These are phyloP conservation scores for Hippopotamyrus pictus DNA, from an alignment of 2,797 vertebrate genomes.

Conservation along the genomic window DNA sequence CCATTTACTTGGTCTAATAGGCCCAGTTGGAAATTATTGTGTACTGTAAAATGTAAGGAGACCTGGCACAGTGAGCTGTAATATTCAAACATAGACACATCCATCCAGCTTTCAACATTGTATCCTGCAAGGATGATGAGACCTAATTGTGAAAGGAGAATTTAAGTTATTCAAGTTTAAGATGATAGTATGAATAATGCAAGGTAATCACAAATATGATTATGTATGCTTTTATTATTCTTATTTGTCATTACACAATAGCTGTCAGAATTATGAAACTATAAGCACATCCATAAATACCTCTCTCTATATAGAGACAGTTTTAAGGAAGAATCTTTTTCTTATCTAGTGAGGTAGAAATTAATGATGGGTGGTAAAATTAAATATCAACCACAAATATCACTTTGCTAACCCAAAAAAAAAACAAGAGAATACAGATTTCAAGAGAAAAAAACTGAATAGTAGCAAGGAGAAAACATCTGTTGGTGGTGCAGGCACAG, in stretches of 20 bases:
- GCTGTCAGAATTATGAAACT: slow-evolving; percentile 6
- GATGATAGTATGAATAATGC: neutral
- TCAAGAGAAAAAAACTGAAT: neutral
- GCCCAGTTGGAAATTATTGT: neutral
- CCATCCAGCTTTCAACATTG: neutral
- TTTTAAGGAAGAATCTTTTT: neutral
- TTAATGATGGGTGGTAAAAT: slow-evolving; percentile 6
- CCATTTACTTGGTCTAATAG: neutral
- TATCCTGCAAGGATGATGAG: neutral
- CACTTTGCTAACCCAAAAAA: neutral
- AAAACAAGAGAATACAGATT: neutral
- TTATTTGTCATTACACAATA: neutral
- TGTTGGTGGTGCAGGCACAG: neutral
- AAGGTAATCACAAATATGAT: neutral
- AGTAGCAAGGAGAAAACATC: neutral
- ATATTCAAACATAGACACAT: neutral
- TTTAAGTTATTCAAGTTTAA: neutral
- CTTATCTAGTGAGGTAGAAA: slow-evolving; percentile 18
- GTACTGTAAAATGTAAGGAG: neutral
- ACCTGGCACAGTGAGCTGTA: neutral
- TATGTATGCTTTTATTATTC: neutral
- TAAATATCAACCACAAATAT: neutral
- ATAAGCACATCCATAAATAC: slow-evolving; percentile 5
- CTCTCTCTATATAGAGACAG: neutral
- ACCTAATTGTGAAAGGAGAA: neutral